Percentiles rank a stretch among this genome's conserved stretches.
Conservation (phyloP, 2,888 invertebrate genomes). For the Drosophila austrosaltans region DNA sequence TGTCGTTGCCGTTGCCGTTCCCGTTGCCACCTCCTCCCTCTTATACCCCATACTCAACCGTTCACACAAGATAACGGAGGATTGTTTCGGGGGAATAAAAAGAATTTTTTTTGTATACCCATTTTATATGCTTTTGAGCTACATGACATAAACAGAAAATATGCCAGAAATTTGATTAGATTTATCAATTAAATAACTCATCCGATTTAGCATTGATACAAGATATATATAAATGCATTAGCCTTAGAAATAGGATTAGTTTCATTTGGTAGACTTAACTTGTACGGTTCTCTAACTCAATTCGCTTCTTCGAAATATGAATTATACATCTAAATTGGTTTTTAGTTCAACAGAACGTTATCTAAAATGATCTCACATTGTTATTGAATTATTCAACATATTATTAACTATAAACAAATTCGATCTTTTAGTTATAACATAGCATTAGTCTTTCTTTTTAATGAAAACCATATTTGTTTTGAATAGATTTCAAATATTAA, state of each 20-base stretch:
- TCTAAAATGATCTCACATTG: too few relatives aligned
- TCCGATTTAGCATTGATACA: neutral
- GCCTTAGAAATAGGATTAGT: neutral
- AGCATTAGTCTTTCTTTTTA: too few relatives aligned
- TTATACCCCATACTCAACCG: neutral
- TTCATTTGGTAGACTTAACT: neutral
- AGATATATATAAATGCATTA: neutral
- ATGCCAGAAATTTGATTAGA: constrained; percentile 10
- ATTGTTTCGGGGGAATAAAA: constrained; percentile 8
- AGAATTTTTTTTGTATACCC: constrained; percentile 19
- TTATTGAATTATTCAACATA: too few relatives aligned
- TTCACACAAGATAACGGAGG: constrained; percentile 1
- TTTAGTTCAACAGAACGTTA: too few relatives aligned
- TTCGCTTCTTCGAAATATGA: too few relatives aligned
- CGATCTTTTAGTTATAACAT: too few relatives aligned
- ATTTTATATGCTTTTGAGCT: constrained; percentile 41
- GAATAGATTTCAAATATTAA: too few relatives aligned
- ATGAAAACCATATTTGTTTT: too few relatives aligned
- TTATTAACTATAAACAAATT: too few relatives aligned
- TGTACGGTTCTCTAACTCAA: too few relatives aligned
- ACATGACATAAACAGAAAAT: constrained; percentile 11
- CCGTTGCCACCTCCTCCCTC: neutral
- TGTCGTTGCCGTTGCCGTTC: too few relatives aligned
- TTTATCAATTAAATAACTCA: constrained; percentile 11
- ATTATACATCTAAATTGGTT: too few relatives aligned